Conservation (phyloP, 1,140 invertebrate genomes). For the Caenorhabditis inopinata region DNA sequence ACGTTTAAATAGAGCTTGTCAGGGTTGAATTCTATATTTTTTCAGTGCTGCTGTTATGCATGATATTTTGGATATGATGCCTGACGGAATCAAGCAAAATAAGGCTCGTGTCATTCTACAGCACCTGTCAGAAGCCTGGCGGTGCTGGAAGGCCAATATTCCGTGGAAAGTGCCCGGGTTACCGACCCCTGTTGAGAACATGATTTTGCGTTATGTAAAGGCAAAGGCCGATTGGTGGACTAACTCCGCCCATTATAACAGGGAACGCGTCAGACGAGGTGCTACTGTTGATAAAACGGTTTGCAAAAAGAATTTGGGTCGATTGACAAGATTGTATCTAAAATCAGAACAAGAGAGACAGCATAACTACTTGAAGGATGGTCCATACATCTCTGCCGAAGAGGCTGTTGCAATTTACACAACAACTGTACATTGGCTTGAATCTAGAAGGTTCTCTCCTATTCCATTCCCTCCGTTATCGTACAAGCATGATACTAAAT, state of each 20-base stretch:
- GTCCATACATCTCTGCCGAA: conserved; percentile 97
- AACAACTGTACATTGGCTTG: conserved; percentile 98
- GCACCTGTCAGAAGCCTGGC: conserved; percentile 97
- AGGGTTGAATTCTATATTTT: conserved; percentile 64
- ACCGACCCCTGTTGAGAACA: conserved; percentile 98
- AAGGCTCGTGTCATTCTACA: conserved; percentile 97
- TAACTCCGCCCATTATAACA: conserved; percentile 98
- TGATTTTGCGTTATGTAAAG: conserved; percentile 98
- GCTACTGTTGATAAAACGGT: conserved; percentile 93
- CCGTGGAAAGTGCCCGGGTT: conserved; percentile 99
- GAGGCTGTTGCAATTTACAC: conserved; percentile 99
- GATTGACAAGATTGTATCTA: conserved; percentile 90
- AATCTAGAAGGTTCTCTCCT: conserved; percentile 93
- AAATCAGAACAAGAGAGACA: conserved; percentile 99
- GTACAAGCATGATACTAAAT: conserved; percentile 98
- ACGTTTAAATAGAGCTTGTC: conserved; percentile 65
- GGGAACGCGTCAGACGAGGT: conserved; percentile 77
- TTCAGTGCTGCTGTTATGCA: conserved; percentile 78
- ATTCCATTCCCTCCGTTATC: conserved; percentile 98
- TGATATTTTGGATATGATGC: conserved; percentile 99
- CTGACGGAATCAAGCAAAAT: conserved; percentile 99
- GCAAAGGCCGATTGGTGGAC: conserved; percentile 99
- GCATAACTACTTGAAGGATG: conserved; percentile 97
- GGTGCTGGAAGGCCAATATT: conserved; percentile 99
- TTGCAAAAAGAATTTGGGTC: conserved; percentile 97